phyloP scores from a whole-genome alignment of 2,888 invertebrate genomes.

The Tipula lateralis region DNA sequence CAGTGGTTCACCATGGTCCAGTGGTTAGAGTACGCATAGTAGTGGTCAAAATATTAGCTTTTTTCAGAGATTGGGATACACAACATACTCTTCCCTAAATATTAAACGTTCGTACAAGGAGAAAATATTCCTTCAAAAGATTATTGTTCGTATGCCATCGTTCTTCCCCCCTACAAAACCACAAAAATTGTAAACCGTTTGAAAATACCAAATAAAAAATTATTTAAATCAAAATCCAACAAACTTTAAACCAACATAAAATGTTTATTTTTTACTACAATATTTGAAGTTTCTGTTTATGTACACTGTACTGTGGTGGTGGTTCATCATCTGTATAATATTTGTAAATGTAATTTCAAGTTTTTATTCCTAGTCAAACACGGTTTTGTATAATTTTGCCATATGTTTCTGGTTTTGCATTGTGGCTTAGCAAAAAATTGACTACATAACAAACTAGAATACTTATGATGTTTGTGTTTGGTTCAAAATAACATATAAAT shows the following conservation, averaged over 20 bases:
- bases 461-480: neutral
- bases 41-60: no score
- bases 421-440: neutral
- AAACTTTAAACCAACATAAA: neutral
- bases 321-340: no score
- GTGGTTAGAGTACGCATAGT: no score
- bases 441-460: neutral
- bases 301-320: neutral
- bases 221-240: neutral
- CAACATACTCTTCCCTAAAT: no score
- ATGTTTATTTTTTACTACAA: neutral
- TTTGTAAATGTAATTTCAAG: neutral
- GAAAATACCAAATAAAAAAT: no score
- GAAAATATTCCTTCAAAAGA: no score
- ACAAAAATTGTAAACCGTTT: no score
- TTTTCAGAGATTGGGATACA: no score
- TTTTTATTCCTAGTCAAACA: conserved; percentile 1
- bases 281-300: neutral
- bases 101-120: no score
- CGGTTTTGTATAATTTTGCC: neutral
- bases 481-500: neutral
- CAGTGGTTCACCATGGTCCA: no score
- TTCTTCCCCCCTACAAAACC: no score
- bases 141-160: no score
- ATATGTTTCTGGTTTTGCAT: neutral